Evolutionary conservation across 1,140 invertebrate species (phyloP).

Genomic region (Hetaerina americana): DNA sequence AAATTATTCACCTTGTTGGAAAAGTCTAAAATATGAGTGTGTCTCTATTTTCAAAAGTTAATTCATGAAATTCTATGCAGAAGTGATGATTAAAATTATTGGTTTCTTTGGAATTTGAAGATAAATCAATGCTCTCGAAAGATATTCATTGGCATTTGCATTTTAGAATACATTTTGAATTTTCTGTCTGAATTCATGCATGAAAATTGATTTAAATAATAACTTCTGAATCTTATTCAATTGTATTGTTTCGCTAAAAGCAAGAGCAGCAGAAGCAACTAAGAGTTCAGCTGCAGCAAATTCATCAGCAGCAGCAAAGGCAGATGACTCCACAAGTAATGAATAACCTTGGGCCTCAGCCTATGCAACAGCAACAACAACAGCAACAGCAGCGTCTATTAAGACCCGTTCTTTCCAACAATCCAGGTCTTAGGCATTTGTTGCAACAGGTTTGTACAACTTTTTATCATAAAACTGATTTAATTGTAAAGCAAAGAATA

Average conservation of each 20-base stretch:
- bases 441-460: conserved; percentile 43
- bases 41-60: too few species aligned
- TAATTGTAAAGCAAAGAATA: not conserved
- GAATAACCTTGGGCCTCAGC: conserved; percentile 2
- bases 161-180: too few species aligned
- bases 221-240: too few species aligned
- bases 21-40: too few species aligned
- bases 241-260: not conserved
- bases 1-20: too few species aligned
- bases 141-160: too few species aligned
- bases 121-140: too few species aligned
- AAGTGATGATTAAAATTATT: too few species aligned
- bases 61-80: too few species aligned
- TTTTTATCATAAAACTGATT: not conserved
- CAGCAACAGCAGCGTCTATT: conserved; percentile 28
- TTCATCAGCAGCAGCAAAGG: conserved; percentile 16
- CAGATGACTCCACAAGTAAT: not conserved
- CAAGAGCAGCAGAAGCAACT: conserved; percentile 22
- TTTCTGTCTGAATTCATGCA: too few species aligned
- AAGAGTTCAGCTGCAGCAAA: conserved; percentile 19
- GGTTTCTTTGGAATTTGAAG: too few species aligned
- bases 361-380: conserved; percentile 5
- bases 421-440: conserved; percentile 51
- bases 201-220: too few species aligned
- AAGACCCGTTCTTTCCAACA: conserved; percentile 44